A percentile compares a stretch with the other conserved stretches of the same genome.
Conservation (phyloP, 2,113 vertebrate genomes). For the Todiramphus chloris region DNA sequence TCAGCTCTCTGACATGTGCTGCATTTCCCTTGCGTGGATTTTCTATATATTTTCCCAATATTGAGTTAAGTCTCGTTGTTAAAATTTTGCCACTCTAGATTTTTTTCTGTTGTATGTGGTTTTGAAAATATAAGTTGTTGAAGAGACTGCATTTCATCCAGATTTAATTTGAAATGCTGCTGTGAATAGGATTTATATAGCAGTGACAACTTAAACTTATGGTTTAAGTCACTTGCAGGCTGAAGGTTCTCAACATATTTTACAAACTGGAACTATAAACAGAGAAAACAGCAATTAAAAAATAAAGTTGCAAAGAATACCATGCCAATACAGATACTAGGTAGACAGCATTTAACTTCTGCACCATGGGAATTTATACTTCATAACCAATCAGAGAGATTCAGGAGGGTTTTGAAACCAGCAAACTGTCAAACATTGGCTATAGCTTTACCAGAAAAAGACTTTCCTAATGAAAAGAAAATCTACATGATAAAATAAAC, state of each 20-base stretch:
- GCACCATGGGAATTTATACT: not conserved
- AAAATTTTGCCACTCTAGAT: not conserved
- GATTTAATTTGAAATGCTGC: not conserved
- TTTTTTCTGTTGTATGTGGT: not conserved
- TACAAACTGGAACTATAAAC: not conserved
- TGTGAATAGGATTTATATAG: not conserved
- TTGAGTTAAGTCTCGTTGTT: not conserved
- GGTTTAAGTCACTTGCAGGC: not conserved
- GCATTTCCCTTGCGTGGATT: not conserved
- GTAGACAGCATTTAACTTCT: not conserved
- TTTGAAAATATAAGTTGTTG: not conserved
- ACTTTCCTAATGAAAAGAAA: not conserved
- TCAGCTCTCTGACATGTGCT: not conserved
- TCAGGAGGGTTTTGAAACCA: not conserved
- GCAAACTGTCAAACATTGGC: not conserved
- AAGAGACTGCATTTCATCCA: not conserved
- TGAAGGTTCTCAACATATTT: not conserved
- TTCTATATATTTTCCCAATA: not conserved
- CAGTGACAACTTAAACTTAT: not conserved
- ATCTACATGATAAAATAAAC: not conserved
- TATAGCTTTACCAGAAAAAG: not conserved
- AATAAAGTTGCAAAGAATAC: not conserved
- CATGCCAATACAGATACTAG: not conserved
- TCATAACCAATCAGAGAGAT: not conserved
- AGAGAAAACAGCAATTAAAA: not conserved